These are phyloP conservation scores for Trichopria drosophilae DNA, from an alignment of 2,888 invertebrate species.

Conservation along the genomic window DNA sequence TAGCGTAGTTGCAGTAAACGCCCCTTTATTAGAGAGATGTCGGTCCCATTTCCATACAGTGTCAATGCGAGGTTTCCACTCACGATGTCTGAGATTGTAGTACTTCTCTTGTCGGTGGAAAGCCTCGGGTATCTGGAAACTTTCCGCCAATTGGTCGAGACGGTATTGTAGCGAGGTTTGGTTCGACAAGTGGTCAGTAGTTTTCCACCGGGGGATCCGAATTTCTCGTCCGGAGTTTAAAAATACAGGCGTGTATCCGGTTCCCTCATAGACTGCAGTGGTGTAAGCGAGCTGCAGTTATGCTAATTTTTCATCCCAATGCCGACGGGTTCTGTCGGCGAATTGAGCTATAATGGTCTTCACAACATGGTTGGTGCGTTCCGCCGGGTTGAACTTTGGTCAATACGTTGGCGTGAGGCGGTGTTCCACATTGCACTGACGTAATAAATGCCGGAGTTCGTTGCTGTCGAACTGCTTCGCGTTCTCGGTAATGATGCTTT, in stretches of 20 bases:
- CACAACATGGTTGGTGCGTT: constrained; percentile 44
- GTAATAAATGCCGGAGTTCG: neutral
- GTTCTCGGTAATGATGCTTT: constrained; percentile 30
- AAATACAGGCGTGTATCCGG: constrained; percentile 38
- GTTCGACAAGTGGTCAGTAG: no score
- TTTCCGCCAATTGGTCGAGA: no score
- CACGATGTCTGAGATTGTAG: neutral
- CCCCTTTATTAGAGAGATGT: no score
- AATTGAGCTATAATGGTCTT: constrained; percentile 48
- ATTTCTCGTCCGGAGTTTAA: constrained; percentile 32
- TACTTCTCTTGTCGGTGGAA: no score
- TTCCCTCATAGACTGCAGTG: constrained; percentile 32
- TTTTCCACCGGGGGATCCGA: neutral
- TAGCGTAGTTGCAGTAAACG: no score
- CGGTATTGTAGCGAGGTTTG: no score
- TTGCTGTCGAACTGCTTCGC: constrained; percentile 30
- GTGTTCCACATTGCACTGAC: constrained; percentile 26
- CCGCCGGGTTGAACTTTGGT: constrained; percentile 48
- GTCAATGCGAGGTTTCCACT: constrained; percentile 1
- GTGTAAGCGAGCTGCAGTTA: constrained; percentile 38
- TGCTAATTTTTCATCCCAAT: constrained; percentile 36
- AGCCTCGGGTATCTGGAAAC: no score
- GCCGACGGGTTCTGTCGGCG: constrained; percentile 38
- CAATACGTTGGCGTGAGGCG: constrained; percentile 40
- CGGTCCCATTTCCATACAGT: no score